phyloP scores from a whole-genome alignment of 2,113 vertebrate genomes.

The Scomber colias region DNA sequence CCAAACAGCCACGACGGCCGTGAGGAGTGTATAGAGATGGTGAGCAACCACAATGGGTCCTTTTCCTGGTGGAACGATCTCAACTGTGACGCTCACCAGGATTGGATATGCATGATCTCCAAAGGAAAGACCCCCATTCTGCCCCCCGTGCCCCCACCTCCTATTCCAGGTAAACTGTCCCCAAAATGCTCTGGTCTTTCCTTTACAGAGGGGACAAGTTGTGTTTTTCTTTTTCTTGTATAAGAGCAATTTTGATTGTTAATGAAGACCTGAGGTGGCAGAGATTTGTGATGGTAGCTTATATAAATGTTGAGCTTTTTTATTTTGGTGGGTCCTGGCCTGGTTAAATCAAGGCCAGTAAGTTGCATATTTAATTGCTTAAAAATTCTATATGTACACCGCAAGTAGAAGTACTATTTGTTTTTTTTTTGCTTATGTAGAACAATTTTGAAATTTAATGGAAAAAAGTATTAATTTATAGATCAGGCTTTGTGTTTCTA shows the following conservation, averaged over 20 bases:
- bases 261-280: too few species aligned
- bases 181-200: not conserved
- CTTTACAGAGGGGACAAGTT: not conserved
- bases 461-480: too few species aligned
- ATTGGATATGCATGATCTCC: conserved; percentile 86
- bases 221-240: not conserved
- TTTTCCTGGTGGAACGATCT: conserved; percentile 85
- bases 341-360: too few species aligned
- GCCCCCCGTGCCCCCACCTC: conserved; percentile 77
- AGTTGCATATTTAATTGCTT: too few species aligned
- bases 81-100: conserved; percentile 85
- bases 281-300: too few species aligned
- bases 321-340: too few species aligned
- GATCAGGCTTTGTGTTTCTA: too few species aligned
- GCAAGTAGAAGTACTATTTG: too few species aligned
- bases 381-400: too few species aligned
- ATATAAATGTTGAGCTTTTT: too few species aligned
- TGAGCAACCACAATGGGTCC: conserved; percentile 79
- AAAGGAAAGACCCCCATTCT: conserved; percentile 78
- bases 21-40: conserved; percentile 86
- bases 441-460: too few species aligned
- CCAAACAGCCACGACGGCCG: conserved; percentile 83
- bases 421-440: too few species aligned
- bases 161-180: conserved; percentile 73
- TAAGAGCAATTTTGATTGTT: not conserved